Conservation (phyloP, 2,113 vertebrate genomes). For the Saccopteryx bilineata region DNA sequence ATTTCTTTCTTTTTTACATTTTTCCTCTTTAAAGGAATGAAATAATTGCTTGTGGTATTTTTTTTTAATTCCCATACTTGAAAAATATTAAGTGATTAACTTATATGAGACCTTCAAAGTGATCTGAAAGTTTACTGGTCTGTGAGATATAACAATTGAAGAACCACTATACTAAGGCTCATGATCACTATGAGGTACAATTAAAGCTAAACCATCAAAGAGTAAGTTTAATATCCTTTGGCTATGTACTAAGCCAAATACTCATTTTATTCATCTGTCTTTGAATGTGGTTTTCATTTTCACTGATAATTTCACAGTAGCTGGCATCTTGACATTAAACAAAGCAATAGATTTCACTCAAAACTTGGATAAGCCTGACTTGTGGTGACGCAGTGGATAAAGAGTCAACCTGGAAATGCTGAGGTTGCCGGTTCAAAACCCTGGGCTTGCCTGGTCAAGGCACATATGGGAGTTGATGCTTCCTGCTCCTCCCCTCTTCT, state of each 20-base stretch:
- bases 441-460: too few relatives aligned
- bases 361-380: neutral
- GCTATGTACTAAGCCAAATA: neutral
- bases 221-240: neutral
- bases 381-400: too few relatives aligned
- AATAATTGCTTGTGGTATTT: neutral
- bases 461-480: too few relatives aligned
- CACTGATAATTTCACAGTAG: slow-evolving; percentile 42
- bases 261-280: slow-evolving; percentile 19
- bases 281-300: slow-evolving; percentile 57
- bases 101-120: neutral
- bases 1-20: neutral
- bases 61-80: neutral
- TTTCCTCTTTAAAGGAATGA: neutral
- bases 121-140: neutral
- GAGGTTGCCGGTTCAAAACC: too few relatives aligned
- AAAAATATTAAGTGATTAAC: neutral
- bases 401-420: too few relatives aligned
- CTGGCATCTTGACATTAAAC: slow-evolving; percentile 39
- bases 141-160: neutral
- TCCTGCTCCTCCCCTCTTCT: too few relatives aligned
- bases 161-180: neutral
- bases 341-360: neutral
- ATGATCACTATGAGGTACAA: neutral
- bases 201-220: slow-evolving; percentile 33